Evolutionary conservation across 1,140 invertebrate species (phyloP).

Genomic region (Metopolophium dirhodum): DNA sequence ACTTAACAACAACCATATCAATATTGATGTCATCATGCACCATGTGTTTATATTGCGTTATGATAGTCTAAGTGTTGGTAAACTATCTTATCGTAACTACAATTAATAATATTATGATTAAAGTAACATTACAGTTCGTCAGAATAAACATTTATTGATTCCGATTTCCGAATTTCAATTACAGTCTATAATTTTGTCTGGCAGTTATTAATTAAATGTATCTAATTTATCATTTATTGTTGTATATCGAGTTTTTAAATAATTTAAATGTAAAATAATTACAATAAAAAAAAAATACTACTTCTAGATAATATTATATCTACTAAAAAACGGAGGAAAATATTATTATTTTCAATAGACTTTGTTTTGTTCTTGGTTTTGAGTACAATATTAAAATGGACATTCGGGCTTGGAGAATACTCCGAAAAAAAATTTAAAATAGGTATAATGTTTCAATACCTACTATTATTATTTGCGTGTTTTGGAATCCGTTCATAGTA

Average conservation of each 20-base stretch:
- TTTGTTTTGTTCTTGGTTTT: neutral
- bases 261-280: neutral
- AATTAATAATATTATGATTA: neutral
- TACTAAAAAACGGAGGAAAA: neutral
- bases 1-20: neutral
- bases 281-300: neutral
- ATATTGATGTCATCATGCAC: neutral
- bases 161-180: neutral
- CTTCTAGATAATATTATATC: neutral
- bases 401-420: neutral
- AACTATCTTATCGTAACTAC: neutral
- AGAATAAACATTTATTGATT: neutral
- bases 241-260: neutral
- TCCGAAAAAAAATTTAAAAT: neutral
- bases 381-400: neutral
- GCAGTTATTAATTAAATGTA: neutral
- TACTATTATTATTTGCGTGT: neutral
- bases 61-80: neutral
- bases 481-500: neutral
- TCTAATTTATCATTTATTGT: neutral
- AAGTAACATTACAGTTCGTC: neutral
- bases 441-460: neutral
- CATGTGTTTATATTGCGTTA: neutral
- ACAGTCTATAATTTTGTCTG: neutral
- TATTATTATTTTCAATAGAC: neutral